These are phyloP conservation scores for Thereva unica DNA, from an alignment of 2,888 invertebrate genomes.

Conservation along the genomic window DNA sequence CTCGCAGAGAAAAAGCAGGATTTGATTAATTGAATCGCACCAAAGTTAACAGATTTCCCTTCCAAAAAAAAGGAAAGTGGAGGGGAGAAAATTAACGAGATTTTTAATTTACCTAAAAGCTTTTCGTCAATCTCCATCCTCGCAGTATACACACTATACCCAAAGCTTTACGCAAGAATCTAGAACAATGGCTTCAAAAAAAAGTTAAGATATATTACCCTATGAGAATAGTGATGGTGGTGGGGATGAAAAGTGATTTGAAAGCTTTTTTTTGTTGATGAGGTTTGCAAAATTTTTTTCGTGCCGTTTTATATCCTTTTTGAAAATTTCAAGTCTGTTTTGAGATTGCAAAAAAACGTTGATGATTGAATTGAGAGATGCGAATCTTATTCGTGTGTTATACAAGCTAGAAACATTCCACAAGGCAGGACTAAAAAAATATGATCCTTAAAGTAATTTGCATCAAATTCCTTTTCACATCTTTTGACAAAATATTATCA, in stretches of 20 bases:
- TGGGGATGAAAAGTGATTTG: no score
- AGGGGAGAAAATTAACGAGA: background rate
- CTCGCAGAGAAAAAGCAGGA: conserved; percentile 7
- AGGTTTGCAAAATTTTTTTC: no score
- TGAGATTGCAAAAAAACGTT: no score
- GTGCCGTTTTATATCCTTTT: no score
- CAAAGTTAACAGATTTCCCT: conserved; percentile 7
- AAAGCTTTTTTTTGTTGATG: no score
- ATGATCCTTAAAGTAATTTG: conserved; percentile 26
- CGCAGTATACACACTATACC: no score
- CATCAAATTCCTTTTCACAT: conserved; percentile 25
- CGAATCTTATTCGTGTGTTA: conserved; percentile 17
- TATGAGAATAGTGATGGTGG: no score
- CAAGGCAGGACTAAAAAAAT: background rate
- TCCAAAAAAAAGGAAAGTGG: background rate
- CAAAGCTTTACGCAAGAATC: no score
- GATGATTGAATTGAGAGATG: background rate
- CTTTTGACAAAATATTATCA: conserved; percentile 18
- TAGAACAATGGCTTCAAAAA: no score
- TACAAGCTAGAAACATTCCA: conserved; percentile 15
- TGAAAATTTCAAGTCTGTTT: no score
- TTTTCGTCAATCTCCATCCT: background rate
- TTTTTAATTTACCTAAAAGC: background rate
- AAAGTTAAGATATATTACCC: no score
- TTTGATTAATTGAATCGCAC: conserved; percentile 27